Conservation (phyloP, 2,113 vertebrate species). For the Anguilla japonica region DNA sequence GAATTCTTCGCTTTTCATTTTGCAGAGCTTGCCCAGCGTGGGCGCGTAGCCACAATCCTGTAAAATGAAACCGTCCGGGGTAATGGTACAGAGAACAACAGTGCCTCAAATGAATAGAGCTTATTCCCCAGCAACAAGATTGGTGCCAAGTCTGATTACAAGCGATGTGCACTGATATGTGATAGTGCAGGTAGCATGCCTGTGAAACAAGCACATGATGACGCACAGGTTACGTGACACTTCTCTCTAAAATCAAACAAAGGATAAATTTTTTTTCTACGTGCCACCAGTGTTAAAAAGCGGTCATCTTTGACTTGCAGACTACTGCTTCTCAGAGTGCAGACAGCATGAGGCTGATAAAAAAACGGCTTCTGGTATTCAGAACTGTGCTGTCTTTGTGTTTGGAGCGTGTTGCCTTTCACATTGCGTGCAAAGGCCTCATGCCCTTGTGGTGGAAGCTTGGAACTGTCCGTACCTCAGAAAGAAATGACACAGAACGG, state of each 20-base stretch:
- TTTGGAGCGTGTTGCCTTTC: not conserved
- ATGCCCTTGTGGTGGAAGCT: not conserved
- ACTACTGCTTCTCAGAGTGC: not conserved
- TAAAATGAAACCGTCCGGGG: not conserved
- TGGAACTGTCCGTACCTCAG: not conserved
- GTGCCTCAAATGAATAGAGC: not conserved
- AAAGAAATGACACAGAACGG: not conserved
- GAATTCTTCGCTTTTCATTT: not conserved
- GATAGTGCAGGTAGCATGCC: not conserved
- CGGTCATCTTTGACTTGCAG: not conserved
- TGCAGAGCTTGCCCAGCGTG: not conserved
- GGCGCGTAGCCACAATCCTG: not conserved
- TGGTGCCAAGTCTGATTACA: not conserved
- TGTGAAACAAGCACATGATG: not conserved
- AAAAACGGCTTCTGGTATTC: not conserved
- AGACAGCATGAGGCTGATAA: not conserved
- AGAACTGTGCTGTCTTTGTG: slow-evolving; percentile 2
- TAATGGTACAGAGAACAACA: not conserved
- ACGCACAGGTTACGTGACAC: slow-evolving; percentile 15
- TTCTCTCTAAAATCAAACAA: slow-evolving; percentile 23
- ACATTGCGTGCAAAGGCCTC: slow-evolving; percentile 3
- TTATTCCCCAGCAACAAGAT: slow-evolving; percentile 10
- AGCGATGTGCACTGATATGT: slow-evolving; percentile 19
- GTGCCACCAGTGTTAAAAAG: not conserved
- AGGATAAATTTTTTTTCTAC: not conserved